Base-by-base conservation (phyloP, 1,140 invertebrate species). In the Gyrodactylus bullatarudis region DNA sequence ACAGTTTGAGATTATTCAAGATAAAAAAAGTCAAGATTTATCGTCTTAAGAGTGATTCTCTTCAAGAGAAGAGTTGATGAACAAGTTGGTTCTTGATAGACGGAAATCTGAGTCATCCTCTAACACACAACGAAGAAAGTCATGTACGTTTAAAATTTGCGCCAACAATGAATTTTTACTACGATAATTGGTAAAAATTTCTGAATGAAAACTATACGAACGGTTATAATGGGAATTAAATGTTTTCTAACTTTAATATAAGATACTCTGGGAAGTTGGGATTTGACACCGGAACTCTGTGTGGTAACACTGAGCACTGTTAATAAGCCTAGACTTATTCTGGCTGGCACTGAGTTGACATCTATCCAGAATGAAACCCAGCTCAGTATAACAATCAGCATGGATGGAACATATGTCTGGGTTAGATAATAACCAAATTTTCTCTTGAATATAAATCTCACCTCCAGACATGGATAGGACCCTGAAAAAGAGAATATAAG, bases 351-450 rank as follows among this genome's bases (percentile, higher is more conserved):
- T 74, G 84, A 84, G 26, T 84, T 81, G 23, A 84, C 81, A 75
- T 85, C 84, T 74, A 85, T 84, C 89, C 90, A 94, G 79, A 94
- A 94, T 0, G 89, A 91, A 0, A 94, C 91, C 89, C 90, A 95
- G 0, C 88, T 91, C 0, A 95, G 81, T 0, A 92, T 88, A 0
- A 94, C 90, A 24, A 79, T 78, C 16, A 79, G 74, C 0, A 76
- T 69, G 68, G 76, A 76, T 0, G 78, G 78, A 26, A 79, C 75
- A 73, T 77, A 78, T 1, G 77, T 76, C 71, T 79, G 78, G 0
- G 76, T 76, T 2, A 78, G 75, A 71, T 79, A 78, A 72, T 76
- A 78, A 1, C 78, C 78, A 27, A 77, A 76, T 26, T 75, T 73
- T 26, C 78, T 73, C 20, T 23, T 71, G 20, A 78, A 73, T 1